Conservation (phyloP, 2,113 vertebrate species). For the Odocoileus hemionus region DNA sequence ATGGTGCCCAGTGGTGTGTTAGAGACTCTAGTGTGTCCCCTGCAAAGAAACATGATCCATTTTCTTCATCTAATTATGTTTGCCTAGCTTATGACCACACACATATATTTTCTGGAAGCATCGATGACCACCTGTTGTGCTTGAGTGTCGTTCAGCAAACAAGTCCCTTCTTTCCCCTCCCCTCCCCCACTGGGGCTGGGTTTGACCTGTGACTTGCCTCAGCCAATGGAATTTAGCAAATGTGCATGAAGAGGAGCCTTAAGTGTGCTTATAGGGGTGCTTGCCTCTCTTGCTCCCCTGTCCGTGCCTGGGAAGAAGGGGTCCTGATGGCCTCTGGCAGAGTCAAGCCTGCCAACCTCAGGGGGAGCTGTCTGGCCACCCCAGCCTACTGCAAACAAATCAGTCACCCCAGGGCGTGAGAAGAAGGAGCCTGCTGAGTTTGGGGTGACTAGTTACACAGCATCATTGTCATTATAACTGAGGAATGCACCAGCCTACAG, state of each 20-base stretch:
- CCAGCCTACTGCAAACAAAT: fast-evolving
- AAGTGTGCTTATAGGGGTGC: background rate
- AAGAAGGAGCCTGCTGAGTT: too few relatives aligned
- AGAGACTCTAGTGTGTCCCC: fast-evolving
- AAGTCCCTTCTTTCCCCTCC: background rate
- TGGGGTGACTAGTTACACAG: background rate
- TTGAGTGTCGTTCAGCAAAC: background rate
- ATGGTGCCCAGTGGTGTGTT: fast-evolving
- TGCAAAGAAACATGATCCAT: fast-evolving
- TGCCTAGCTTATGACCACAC: background rate
- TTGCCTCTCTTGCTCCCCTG: background rate
- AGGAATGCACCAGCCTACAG: background rate
- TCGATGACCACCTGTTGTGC: background rate
- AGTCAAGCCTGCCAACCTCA: background rate
- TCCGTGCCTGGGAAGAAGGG: fast-evolving
- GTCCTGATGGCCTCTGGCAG: background rate
- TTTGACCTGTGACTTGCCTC: background rate
- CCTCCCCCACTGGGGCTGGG: fast-evolving
- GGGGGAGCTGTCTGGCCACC: fast-evolving
- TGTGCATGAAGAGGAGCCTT: background rate
- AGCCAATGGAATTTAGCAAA: background rate
- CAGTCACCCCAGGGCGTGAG: background rate
- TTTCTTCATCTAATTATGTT: background rate
- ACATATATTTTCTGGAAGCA: background rate
- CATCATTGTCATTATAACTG: background rate